phyloP scores from a whole-genome alignment of 2,113 vertebrate species.

The Felis chaus region DNA sequence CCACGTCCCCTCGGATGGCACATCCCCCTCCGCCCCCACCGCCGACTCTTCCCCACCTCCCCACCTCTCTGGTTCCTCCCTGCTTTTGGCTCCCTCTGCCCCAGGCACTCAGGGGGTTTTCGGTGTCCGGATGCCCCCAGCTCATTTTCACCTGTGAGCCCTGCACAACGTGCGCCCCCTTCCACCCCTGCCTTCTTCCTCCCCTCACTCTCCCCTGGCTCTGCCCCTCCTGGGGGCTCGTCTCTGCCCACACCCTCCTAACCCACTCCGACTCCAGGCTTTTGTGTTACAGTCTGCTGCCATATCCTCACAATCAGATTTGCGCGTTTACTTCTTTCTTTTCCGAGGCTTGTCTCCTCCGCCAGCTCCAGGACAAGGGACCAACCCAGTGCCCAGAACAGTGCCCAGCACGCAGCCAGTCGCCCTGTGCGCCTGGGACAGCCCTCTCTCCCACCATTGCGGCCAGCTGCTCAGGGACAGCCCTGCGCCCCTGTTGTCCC shows the following conservation, averaged over 20 bases:
- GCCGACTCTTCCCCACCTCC: too few relatives aligned
- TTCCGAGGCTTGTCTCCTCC: background rate
- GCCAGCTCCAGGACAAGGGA: too few relatives aligned
- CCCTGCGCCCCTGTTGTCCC: background rate
- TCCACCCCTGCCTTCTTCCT: background rate
- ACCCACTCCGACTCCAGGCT: background rate
- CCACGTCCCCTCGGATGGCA: background rate
- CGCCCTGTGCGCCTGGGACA: rapidly evolving
- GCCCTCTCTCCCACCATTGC: background rate
- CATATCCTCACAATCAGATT: rapidly evolving
- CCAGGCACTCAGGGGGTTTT: rapidly evolving
- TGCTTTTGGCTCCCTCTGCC: background rate
- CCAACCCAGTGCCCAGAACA: background rate
- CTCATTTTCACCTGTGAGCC: background rate
- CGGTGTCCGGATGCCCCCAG: background rate
- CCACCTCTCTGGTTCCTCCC: rapidly evolving
- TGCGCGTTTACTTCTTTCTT: too few relatives aligned
- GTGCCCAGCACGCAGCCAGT: rapidly evolving
- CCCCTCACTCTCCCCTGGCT: background rate
- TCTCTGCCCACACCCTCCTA: too few relatives aligned
- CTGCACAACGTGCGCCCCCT: rapidly evolving
- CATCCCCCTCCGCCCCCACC: too few relatives aligned
- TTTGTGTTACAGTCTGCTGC: too few relatives aligned
- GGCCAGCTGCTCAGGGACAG: background rate
- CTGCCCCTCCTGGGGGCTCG: background rate